Evolutionary conservation across 2,888 invertebrate genomes (phyloP), one percentile per base, ranked within the genome.

Genomic region (Nomada ruficornis): DNA sequence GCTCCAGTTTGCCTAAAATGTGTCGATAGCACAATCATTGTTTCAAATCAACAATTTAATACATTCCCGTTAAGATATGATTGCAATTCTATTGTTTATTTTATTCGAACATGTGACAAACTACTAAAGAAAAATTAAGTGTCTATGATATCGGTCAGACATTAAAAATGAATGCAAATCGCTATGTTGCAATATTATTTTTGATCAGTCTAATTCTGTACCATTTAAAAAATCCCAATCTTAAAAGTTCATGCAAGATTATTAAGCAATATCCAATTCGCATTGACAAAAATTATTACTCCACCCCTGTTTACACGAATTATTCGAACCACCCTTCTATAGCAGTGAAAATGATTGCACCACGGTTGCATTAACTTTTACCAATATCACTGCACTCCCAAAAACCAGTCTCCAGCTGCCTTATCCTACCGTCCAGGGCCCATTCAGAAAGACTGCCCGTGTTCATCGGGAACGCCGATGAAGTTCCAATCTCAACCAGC

Each of bases 401-500:
- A 29, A 69, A 69, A 47, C 15, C 47, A n/a, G 23, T 15, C 55
- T 55, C 26, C 23, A 2, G 0, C 15, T 18, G 11, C 15, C 42
- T 72, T 72, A 63, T 72, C 64, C 29, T 29, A 1, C 20, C n/a
- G 64, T 72, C 64, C 26, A 13, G 55, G 44, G 10, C 26, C 13
- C 63, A 55, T 72, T 44, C 15, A 63, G 44, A 26, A 47, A 26
- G 7, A 55, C 55, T n/a, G 42, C 44, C 3, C 29, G 36, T n/a
- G n/a, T 44, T 64, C 55, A 5, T 64, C n/a, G 23, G 29, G 55
- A n/a, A 55, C 23, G 29, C 69, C 13, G 47, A n/a, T 15, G 60
- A 62, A 71, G 55, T 59, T 60, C 36, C 72, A 60, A 47, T 63
- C 70, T 62, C 62, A 26, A 20, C 54, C 60, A 29, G 52, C 68